phyloP scores from a whole-genome alignment of 1,140 invertebrate genomes.

The Musca vetustissima region DNA sequence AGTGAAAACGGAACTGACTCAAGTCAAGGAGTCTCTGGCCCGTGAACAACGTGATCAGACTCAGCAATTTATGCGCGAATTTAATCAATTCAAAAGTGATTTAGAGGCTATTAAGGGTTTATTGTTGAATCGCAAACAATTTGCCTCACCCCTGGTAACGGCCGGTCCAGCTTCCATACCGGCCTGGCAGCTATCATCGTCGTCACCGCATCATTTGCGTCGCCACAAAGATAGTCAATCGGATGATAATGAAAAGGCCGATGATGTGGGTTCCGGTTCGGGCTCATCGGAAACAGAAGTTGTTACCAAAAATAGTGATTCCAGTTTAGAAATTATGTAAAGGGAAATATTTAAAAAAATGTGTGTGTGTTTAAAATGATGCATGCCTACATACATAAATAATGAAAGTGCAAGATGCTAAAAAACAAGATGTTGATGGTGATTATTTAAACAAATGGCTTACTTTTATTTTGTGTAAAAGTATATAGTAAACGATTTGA shows the following conservation, averaged over 20 bases:
- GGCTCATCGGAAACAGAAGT: slow-evolving; percentile 68
- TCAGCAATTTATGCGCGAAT: slow-evolving; percentile 62
- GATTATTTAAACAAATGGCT: no score
- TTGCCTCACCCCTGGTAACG: slow-evolving; percentile 61
- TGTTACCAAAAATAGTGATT: slow-evolving; percentile 69
- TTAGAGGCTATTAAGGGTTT: slow-evolving; percentile 76
- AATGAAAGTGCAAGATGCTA: no score
- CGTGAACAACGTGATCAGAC: slow-evolving; percentile 58
- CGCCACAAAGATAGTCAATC: slow-evolving; percentile 41
- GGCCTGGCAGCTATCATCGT: slow-evolving; percentile 71
- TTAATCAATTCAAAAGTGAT: slow-evolving; percentile 73
- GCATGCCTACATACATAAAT: no score
- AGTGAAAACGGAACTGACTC: slow-evolving; percentile 61
- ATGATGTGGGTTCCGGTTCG: slow-evolving; percentile 60
- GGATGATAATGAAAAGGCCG: slow-evolving; percentile 52
- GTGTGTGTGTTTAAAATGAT: no score
- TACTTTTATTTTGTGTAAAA: no score
- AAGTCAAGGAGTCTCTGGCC: slow-evolving; percentile 56
- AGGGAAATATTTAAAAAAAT: no score
- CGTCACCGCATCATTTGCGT: slow-evolving; percentile 43
- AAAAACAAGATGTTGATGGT: no score
- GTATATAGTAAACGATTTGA: no score
- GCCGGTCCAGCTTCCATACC: slow-evolving; percentile 72
- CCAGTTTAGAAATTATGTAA: slow-evolving; percentile 70
- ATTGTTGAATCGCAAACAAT: slow-evolving; percentile 75